Evolutionary conservation across 1,140 invertebrate species (phyloP).

Genomic region (Papilio polytes): DNA sequence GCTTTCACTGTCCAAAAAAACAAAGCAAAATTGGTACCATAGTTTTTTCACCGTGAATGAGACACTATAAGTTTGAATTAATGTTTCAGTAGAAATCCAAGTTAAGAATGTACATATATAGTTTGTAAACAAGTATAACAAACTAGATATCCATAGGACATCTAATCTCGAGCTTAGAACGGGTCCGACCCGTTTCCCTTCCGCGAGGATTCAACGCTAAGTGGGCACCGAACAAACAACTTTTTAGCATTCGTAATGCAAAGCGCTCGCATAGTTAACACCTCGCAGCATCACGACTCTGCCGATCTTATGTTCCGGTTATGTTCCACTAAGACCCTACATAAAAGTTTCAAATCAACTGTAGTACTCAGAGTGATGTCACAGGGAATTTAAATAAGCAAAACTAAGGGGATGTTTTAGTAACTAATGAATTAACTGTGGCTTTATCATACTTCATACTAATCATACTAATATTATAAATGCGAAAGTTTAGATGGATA

Average conservation of each 20-base stretch:
- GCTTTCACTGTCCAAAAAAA: too few species aligned
- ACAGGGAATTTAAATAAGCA: not conserved
- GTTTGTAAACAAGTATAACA: constrained; percentile 3
- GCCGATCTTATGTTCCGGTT: constrained; percentile 1
- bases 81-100: not conserved
- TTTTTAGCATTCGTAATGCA: constrained; percentile 37
- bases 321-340: not conserved
- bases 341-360: not conserved
- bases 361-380: not conserved
- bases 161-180: constrained; percentile 37
- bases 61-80: not conserved
- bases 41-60: too few species aligned
- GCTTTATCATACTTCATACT: too few species aligned
- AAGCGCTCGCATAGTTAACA: constrained; percentile 22
- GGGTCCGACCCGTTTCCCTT: constrained; percentile 42
- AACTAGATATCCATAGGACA: constrained; percentile 32
- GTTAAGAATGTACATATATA: not conserved
- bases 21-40: too few species aligned
- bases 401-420: not conserved
- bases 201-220: constrained; percentile 39
- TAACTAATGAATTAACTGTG: not conserved
- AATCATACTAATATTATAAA: too few species aligned
- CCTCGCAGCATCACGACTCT: constrained; percentile 17
- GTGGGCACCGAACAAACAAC: constrained; percentile 28
- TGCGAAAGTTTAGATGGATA: too few species aligned